phyloP scores from a whole-genome alignment of 2,113 vertebrate species.

The Seriola quinqueradiata region DNA sequence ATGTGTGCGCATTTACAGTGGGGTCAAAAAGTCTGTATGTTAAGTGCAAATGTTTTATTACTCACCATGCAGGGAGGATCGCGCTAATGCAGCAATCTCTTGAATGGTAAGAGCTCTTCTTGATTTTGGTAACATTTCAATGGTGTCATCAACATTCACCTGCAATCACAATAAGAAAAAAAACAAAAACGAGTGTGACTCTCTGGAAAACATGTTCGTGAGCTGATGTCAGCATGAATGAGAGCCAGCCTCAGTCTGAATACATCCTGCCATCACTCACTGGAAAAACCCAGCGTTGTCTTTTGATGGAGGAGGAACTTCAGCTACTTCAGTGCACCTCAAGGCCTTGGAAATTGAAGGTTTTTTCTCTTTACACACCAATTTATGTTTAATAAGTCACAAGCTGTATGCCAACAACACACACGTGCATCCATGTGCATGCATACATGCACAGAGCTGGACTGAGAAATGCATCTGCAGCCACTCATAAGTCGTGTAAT shows the following conservation, averaged over 20 bases:
- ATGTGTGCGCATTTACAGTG: no score
- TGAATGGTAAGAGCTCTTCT: slow-evolving; percentile 98
- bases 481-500: no score
- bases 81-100: slow-evolving; percentile 96
- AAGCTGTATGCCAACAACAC: slow-evolving; percentile 1
- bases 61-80: slow-evolving; percentile 96
- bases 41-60: no score
- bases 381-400: slow-evolving; percentile 22
- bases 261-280: slow-evolving; percentile 40
- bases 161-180: slow-evolving; percentile 67
- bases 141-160: slow-evolving; percentile 98
- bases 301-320: slow-evolving; percentile 40
- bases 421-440: not conserved
- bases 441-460: not conserved
- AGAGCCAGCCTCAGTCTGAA: slow-evolving; percentile 31
- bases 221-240: slow-evolving; percentile 24
- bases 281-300: slow-evolving; percentile 33
- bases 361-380: slow-evolving; percentile 30
- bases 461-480: no score
- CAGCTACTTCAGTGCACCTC: slow-evolving; percentile 35
- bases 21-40: no score
- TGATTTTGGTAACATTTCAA: slow-evolving; percentile 98
- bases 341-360: slow-evolving; percentile 28
- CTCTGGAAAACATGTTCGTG: not conserved
- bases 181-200: not conserved